Conservation (phyloP, 2,888 invertebrate genomes). For the Osedax fenrisi region DNA sequence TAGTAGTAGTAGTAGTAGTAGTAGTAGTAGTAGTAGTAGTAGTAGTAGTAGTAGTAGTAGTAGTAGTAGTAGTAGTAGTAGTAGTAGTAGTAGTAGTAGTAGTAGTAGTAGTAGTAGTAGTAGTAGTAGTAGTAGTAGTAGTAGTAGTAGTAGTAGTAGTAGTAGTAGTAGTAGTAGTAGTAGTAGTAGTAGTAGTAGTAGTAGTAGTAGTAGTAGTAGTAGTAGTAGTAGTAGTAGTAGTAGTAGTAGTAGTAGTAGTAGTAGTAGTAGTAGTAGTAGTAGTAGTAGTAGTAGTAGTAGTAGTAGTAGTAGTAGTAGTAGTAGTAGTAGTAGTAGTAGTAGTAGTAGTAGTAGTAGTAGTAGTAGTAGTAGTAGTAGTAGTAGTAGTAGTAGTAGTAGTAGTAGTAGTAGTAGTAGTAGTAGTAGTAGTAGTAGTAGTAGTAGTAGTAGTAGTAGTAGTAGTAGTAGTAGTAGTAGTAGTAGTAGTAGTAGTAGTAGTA, state of each 20-base stretch:
- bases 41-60: slow-evolving; percentile 13
- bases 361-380: slow-evolving; percentile 15
- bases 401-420: slow-evolving; percentile 17
- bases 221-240: slow-evolving; percentile 19
- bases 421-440: slow-evolving; percentile 19
- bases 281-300: slow-evolving; percentile 19
- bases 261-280: slow-evolving; percentile 15
- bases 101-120: slow-evolving; percentile 19
- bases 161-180: slow-evolving; percentile 19
- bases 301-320: slow-evolving; percentile 19
- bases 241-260: slow-evolving; percentile 19
- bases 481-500: slow-evolving; percentile 17
- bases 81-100: slow-evolving; percentile 17
- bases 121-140: slow-evolving; percentile 19
- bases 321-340: slow-evolving; percentile 15
- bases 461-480: slow-evolving; percentile 13
- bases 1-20: slow-evolving; percentile 18
- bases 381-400: slow-evolving; percentile 15
- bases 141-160: slow-evolving; percentile 15
- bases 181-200: slow-evolving; percentile 19
- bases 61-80: slow-evolving; percentile 15
- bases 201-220: slow-evolving; percentile 16
- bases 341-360: slow-evolving; percentile 14
- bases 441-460: slow-evolving; percentile 14
- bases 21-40: slow-evolving; percentile 13